phyloP scores from a whole-genome alignment of 2,797 vertebrate species.

The Myotis vivesi region DNA sequence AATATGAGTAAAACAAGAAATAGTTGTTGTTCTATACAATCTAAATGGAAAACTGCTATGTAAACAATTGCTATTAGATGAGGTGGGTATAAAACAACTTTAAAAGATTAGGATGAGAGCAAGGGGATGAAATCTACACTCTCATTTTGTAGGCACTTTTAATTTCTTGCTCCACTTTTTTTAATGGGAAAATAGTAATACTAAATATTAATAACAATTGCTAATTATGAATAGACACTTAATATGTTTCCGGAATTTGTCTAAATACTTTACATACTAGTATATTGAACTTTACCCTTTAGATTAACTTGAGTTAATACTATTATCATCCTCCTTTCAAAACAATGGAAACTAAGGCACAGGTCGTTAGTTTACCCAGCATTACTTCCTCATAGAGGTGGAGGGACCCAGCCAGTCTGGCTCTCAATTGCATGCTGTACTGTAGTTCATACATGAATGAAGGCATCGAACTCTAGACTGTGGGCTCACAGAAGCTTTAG shows the following conservation, averaged over 20 bases:
- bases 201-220: constrained; percentile 10
- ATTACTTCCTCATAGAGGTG: neutral
- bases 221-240: neutral
- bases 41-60: constrained; percentile 18
- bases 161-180: neutral
- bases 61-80: neutral
- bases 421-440: neutral
- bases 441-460: neutral
- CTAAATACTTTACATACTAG: neutral
- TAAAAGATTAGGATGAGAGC: neutral
- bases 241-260: neutral
- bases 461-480: neutral
- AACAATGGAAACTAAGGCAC: neutral
- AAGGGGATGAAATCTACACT: neutral
- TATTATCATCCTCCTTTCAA: constrained; percentile 26
- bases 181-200: neutral
- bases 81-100: neutral
- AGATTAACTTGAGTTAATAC: neutral
- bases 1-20: neutral
- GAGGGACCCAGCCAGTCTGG: neutral
- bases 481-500: neutral
- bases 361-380: neutral
- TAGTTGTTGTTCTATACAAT: neutral
- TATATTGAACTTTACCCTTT: neutral
- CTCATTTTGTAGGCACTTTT: constrained; percentile 33